phyloP scores from a whole-genome alignment of 2,888 invertebrate genomes.

The Nomada goodeniana region DNA sequence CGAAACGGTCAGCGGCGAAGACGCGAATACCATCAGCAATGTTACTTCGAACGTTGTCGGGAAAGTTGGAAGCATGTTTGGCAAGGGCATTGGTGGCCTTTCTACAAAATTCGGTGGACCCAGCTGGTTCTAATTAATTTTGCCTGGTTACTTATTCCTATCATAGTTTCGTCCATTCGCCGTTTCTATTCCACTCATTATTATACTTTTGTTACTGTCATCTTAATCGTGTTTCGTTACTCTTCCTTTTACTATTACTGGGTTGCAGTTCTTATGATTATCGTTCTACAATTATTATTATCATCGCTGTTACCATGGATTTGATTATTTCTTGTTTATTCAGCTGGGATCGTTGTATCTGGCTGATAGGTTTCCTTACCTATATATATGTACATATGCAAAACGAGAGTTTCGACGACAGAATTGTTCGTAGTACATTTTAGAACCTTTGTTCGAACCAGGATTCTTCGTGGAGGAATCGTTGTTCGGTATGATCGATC shows the following conservation, averaged over 20 bases:
- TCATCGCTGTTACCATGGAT: background rate
- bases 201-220: background rate
- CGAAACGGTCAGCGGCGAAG: slow-evolving; percentile 87
- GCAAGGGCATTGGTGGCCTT: slow-evolving; percentile 95
- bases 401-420: slow-evolving; percentile 53
- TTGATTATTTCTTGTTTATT: slow-evolving; percentile 63
- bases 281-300: background rate
- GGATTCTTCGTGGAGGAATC: slow-evolving; percentile 36
- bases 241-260: background rate
- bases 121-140: slow-evolving; percentile 90
- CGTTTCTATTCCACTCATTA: background rate
- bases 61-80: slow-evolving; percentile 94
- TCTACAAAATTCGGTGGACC: slow-evolving; percentile 95
- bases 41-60: slow-evolving; percentile 95
- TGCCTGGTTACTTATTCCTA: background rate
- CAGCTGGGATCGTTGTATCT: slow-evolving; percentile 66
- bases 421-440: slow-evolving; percentile 61
- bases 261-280: background rate
- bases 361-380: slow-evolving; percentile 69
- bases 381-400: slow-evolving; percentile 47
- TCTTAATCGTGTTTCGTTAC: background rate
- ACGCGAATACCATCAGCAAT: slow-evolving; percentile 90
- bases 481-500: slow-evolving; percentile 50
- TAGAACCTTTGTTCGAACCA: slow-evolving; percentile 49
- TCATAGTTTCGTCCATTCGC: background rate